Evolutionary conservation across 2,888 invertebrate genomes (phyloP), one percentile per base, ranked within the genome.

Genomic region (Polydrusus tereticollis): DNA sequence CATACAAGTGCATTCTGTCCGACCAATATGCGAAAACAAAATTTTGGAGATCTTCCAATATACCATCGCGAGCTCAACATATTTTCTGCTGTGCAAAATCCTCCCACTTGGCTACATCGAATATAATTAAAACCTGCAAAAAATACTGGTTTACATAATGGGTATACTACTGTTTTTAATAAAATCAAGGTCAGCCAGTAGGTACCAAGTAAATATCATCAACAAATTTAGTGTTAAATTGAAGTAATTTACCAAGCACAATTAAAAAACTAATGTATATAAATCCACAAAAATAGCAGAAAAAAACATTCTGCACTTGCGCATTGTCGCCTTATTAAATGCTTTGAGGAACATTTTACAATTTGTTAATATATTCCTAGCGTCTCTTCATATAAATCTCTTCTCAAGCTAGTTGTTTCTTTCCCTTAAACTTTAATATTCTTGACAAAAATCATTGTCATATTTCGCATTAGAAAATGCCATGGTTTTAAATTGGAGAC

Each of bases 81-180:
- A 5, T 47, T 47, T 10, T 47, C 21, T 21, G 21, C 21, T 47
- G 20, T 47, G 21, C 47, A 21, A 21, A 47, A 47, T 45, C 16
- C 21, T 20, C 47, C 47, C 21, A 47, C 47, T 8, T 8, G 18
- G 12, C 12, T 8, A 20, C 47, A 8, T 18, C 4, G 21, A 47
- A 47, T 47, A 21, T 47, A 47, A 47, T 21, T 47, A 21, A 21
- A 4, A 43, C 10, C 10, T 5, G 41, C 14, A 47, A 47, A 47
- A 47, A 21, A 47, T 21, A 12, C 47, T 12, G 47, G 21, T 21
- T 47, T 12, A 21, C 10, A 12, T 14, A n/a, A 21, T 12, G 12
- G n/a, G n/a, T n/a, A n/a, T n/a, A n/a, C n/a, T 47, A 47, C 21
- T 47, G 47, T 47, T 47, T 20, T 21, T 47, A 21, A 47, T 47